Conservation (phyloP, 1,140 invertebrate genomes). For the Solenopsis invicta region DNA sequence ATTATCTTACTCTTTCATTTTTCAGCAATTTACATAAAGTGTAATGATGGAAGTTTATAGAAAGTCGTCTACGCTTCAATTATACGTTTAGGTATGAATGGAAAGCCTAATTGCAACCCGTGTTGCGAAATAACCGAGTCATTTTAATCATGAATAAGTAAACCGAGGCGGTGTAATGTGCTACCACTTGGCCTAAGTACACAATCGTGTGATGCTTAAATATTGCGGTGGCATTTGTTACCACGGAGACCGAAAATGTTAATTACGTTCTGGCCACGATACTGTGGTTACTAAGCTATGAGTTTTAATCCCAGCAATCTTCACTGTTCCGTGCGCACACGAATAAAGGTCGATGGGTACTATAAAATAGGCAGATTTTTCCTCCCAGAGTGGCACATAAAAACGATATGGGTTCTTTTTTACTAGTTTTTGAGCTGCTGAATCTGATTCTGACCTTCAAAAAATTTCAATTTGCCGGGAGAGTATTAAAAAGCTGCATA, state of each 20-base stretch:
- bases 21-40: neutral
- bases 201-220: slow-evolving; percentile 45
- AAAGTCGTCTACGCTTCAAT: neutral
- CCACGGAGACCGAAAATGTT: slow-evolving; percentile 26
- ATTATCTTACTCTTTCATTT: slow-evolving; percentile 1
- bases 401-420: too few species aligned
- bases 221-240: slow-evolving; percentile 47
- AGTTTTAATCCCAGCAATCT: slow-evolving; percentile 40
- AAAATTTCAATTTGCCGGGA: too few species aligned
- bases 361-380: too few species aligned
- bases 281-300: neutral
- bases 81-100: slow-evolving; percentile 11
- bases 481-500: too few species aligned
- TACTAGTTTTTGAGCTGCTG: too few species aligned
- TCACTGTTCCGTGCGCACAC: neutral
- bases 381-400: too few species aligned
- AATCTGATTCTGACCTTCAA: too few species aligned
- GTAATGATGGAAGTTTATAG: too few species aligned
- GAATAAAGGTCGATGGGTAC: neutral
- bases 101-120: neutral
- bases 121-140: neutral
- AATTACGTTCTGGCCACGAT: slow-evolving; percentile 38
- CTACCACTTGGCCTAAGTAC: slow-evolving; percentile 29
- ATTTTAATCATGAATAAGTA: slow-evolving; percentile 29
- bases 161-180: neutral